Base-by-base conservation (phyloP, 2,113 vertebrate species). In the Hylia prasina region DNA sequence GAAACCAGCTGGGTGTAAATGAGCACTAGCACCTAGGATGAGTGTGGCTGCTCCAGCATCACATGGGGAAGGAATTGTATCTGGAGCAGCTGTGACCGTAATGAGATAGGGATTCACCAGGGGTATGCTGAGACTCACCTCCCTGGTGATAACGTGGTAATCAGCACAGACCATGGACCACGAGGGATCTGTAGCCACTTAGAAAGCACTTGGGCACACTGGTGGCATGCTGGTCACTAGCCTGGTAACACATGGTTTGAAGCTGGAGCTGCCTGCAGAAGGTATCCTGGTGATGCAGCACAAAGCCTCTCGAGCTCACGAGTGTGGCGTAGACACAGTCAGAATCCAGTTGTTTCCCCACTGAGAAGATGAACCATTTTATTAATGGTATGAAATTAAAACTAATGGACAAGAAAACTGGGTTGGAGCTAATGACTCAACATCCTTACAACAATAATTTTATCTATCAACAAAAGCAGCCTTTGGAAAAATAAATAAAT, bases 371-470 rank as follows among this genome's bases (percentile, higher is more conserved):
- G 69, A 89, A 86, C n/a, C 15, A 39, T 91, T 95, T 92, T 78
- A 93, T 87, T 92, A 93, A 81, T 45, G 50, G 63, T 40, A 72
- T 77, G 50, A 88, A 94, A 93, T 90, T 80, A 94, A 94, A 95
- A 95, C 30, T 77, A 77, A 86, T 73, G 68, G 79, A 73, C 78
- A 83, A 92, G 40, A 81, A 77, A 88, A 83, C 19, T 65, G 37
- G 18, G 15, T 28, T 80, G 75, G 48, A 90, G 25, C 86, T 70
- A 86, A 37, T 92, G 66, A 82, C 68, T 94, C 78, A 45, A 53
- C 42, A 57, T 88, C 82, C 57, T 85, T 80, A 77, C 4, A n/a
- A n/a, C 47, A 89, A 48, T 88, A 93, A 92, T 91, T 89, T 8
- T 20, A 25, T 87, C 83, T 78, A 65, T 82, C 53, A 81, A 87